Percentiles rank a stretch among this genome's conserved stretches.
Conservation (phyloP, 1,140 invertebrate species). For the Cylas formicarius region DNA sequence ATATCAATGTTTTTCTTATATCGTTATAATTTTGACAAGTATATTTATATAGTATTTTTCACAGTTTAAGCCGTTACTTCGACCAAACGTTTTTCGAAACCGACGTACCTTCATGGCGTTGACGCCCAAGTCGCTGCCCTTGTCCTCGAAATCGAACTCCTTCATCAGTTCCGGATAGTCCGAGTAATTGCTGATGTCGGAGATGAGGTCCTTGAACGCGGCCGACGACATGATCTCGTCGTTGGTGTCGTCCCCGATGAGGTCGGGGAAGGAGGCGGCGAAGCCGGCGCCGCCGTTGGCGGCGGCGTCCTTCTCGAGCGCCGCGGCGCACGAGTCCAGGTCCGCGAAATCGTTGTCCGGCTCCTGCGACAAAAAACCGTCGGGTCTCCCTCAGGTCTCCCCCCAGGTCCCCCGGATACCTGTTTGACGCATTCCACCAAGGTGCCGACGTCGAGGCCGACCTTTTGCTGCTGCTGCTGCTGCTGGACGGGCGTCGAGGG, state of each 20-base stretch:
- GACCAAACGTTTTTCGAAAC: too few species aligned
- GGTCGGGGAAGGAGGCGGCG: constrained; percentile 68
- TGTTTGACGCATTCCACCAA: constrained; percentile 80
- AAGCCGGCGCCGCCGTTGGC: constrained; percentile 63
- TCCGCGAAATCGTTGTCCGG: constrained; percentile 77
- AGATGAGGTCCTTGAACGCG: constrained; percentile 81
- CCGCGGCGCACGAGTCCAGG: constrained; percentile 69
- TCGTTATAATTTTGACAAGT: too few species aligned
- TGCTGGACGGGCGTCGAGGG: constrained; percentile 29
- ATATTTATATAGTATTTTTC: too few species aligned
- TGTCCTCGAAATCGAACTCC: constrained; percentile 67
- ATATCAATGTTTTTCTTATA: too few species aligned
- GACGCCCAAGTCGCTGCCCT: constrained; percentile 10
- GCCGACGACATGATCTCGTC: constrained; percentile 75
- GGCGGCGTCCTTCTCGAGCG: constrained; percentile 70
- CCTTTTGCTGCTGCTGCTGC: constrained; percentile 30
- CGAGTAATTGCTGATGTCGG: constrained; percentile 74
- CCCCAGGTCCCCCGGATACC: constrained; percentile 25
- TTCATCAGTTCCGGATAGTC: constrained; percentile 79
- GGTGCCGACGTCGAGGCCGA: constrained; percentile 47
- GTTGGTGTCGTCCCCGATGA: constrained; percentile 73
- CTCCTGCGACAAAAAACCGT: constrained; percentile 49
- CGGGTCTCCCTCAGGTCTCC: too few species aligned
- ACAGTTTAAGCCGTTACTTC: too few species aligned
- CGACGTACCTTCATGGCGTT: constrained; percentile 6